These are phyloP conservation scores for Eurystomus gularis DNA, from an alignment of 2,113 vertebrate genomes.

Conservation along the genomic window DNA sequence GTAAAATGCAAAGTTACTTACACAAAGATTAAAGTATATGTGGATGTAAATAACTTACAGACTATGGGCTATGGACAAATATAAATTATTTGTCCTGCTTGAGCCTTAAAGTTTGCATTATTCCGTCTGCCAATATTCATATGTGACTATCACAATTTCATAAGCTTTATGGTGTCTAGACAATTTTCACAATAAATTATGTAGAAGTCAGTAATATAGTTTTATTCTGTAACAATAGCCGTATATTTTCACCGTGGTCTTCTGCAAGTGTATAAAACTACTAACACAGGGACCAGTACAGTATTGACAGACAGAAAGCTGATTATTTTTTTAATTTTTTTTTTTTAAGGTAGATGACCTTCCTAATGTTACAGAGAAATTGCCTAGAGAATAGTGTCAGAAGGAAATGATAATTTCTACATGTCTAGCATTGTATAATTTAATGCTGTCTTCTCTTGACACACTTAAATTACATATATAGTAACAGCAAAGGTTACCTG, in stretches of 20 bases:
- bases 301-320: not conserved
- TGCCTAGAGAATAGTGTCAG: not conserved
- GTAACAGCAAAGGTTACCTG: not conserved
- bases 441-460: not conserved
- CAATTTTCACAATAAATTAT: not conserved
- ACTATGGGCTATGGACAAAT: rapidly evolving
- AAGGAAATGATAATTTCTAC: not conserved
- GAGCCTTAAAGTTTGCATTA: not conserved
- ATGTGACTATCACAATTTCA: not conserved
- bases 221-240: not conserved
- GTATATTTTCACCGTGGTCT: not conserved
- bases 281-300: not conserved
- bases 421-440: not conserved
- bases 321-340: not conserved
- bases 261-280: not conserved
- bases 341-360: not conserved
- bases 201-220: not conserved
- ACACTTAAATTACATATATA: not conserved
- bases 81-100: not conserved
- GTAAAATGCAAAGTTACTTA: not conserved
- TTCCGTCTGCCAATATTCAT: not conserved
- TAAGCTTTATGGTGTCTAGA: not conserved
- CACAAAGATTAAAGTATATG: not conserved
- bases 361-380: not conserved
- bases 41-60: not conserved